These are phyloP conservation scores for Australoheros scitulus DNA, from an alignment of 2,113 vertebrate genomes.

Conservation along the genomic window DNA sequence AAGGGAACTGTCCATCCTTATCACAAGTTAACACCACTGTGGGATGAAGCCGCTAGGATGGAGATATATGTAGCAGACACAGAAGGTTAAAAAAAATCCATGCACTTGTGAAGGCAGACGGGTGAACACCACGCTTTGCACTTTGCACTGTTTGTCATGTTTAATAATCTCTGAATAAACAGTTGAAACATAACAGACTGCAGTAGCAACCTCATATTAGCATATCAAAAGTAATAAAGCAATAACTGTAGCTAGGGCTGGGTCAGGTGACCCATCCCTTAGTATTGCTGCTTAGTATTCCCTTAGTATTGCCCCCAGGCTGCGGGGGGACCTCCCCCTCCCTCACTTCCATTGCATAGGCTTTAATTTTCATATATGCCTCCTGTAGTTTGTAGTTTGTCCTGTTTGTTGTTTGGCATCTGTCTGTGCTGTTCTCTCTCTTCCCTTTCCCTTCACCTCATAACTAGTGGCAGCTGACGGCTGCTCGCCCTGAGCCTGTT, in stretches of 20 bases:
- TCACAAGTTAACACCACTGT: not conserved
- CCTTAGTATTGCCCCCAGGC: not conserved
- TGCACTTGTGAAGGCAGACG: not conserved
- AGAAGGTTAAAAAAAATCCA: fast-evolving
- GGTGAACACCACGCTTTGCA: not conserved
- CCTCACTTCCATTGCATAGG: not conserved
- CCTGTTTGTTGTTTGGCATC: not conserved
- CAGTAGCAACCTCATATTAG: not conserved
- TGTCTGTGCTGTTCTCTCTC: not conserved
- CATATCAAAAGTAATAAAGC: not conserved
- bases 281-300: not conserved
- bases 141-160: constrained; percentile 18
- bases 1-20: not conserved
- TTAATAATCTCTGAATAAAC: not conserved
- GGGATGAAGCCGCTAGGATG: not conserved
- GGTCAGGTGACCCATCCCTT: not conserved
- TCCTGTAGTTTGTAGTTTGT: not conserved
- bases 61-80: not conserved
- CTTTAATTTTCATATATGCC: not conserved
- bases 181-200: constrained; percentile 21
- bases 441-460: not conserved
- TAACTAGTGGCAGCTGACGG: not conserved
- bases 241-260: not conserved
- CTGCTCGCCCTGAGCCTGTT: too few relatives aligned
- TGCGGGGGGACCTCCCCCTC: not conserved